phyloP scores from a whole-genome alignment of 2,888 invertebrate genomes.

The Automeris io region DNA sequence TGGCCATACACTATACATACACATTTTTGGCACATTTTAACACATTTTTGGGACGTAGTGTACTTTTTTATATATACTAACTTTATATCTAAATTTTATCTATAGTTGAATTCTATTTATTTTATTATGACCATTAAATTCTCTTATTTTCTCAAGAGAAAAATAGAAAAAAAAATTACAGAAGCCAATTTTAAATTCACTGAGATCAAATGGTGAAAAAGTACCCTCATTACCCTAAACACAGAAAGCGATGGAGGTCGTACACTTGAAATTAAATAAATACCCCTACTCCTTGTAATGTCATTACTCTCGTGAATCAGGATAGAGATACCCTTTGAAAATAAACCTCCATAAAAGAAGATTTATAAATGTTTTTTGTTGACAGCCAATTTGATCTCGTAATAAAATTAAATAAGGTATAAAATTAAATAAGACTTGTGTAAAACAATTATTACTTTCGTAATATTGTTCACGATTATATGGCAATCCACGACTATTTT shows the following conservation, averaged over 20 bases:
- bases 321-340: slow-evolving; percentile 34
- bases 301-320: slow-evolving; percentile 32
- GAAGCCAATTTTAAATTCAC: not conserved
- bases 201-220: not conserved
- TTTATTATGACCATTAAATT: too few species aligned
- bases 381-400: slow-evolving; percentile 36
- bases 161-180: too few species aligned
- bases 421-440: slow-evolving; percentile 31
- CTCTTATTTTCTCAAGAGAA: too few species aligned
- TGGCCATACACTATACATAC: too few species aligned
- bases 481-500: too few species aligned
- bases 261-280: slow-evolving; percentile 32
- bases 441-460: too few species aligned
- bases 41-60: too few species aligned
- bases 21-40: too few species aligned
- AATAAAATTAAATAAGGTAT: slow-evolving; percentile 33
- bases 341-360: slow-evolving; percentile 44
- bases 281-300: slow-evolving; percentile 31
- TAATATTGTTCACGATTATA: too few species aligned
- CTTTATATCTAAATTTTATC: too few species aligned
- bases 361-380: slow-evolving; percentile 36
- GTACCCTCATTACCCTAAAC: not conserved
- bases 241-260: not conserved
- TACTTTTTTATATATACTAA: too few species aligned
- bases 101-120: too few species aligned